A percentile compares a stretch with the other conserved stretches of the same genome.
Conservation (phyloP, 2,113 vertebrate genomes). For the Orthonyx spaldingii region DNA sequence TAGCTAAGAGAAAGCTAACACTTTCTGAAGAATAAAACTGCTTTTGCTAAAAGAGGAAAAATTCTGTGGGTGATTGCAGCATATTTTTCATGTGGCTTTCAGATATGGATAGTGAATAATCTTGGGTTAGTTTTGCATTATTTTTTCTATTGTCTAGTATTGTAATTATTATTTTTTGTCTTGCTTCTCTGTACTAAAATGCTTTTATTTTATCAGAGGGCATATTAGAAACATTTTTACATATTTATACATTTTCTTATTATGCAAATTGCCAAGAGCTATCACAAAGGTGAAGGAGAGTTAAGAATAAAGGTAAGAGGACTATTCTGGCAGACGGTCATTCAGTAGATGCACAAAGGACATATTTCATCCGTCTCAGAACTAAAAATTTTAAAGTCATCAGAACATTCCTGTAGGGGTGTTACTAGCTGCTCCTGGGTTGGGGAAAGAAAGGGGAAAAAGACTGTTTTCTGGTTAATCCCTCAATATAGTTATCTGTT, state of each 20-base stretch:
- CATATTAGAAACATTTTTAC: conserved; percentile 65
- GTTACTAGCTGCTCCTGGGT: neutral
- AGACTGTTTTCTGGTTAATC: neutral
- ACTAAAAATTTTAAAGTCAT: neutral
- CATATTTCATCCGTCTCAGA: neutral
- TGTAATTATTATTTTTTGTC: conserved; percentile 46
- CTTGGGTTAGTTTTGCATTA: neutral
- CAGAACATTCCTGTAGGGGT: neutral
- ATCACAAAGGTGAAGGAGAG: conserved; percentile 58
- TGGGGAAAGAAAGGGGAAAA: neutral
- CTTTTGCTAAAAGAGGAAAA: neutral
- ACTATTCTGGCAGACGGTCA: conserved; percentile 1
- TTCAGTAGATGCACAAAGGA: neutral
- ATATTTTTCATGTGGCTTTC: neutral
- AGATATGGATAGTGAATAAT: neutral
- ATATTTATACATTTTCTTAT: conserved; percentile 64
- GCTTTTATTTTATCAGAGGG: conserved; percentile 61
- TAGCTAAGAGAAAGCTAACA: neutral
- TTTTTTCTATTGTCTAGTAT: neutral
- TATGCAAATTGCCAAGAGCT: conserved; percentile 49
- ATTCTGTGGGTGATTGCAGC: neutral
- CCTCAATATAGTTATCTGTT: neutral
- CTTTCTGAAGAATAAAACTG: neutral
- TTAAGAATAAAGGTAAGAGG: conserved; percentile 47
- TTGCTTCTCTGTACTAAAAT: conserved; percentile 32